Evolutionary conservation across 2,888 invertebrate genomes (phyloP).

Genomic region (Ernsta delagoae): DNA sequence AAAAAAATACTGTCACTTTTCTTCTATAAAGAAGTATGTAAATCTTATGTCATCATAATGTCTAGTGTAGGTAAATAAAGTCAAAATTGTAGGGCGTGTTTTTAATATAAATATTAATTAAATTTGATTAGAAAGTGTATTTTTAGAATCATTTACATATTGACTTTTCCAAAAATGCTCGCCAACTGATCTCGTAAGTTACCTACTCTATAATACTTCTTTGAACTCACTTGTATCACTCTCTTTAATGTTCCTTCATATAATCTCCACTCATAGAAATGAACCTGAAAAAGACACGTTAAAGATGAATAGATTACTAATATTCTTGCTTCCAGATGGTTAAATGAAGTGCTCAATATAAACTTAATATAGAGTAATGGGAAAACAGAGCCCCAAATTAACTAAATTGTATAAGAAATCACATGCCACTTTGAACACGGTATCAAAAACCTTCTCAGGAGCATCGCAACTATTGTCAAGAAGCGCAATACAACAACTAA

Average conservation of each 20-base stretch:
- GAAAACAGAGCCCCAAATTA: conserved; percentile 51
- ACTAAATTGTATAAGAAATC: conserved; percentile 66
- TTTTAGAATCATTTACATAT: too few species aligned
- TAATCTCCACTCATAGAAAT: too few species aligned
- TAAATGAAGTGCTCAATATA: conserved; percentile 38
- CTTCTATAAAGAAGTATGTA: too few species aligned
- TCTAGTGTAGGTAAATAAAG: too few species aligned
- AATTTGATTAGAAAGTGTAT: too few species aligned
- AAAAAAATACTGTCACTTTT: too few species aligned
- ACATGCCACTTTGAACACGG: conserved; percentile 51
- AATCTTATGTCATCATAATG: too few species aligned
- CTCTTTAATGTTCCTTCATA: too few species aligned
- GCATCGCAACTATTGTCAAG: conserved; percentile 53
- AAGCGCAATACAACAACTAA: conserved; percentile 53
- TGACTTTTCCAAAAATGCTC: too few species aligned
- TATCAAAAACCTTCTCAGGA: conserved; percentile 60
- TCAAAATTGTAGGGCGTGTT: conserved; percentile 19
- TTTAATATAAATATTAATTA: not conserved
- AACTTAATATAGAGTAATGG: conserved; percentile 51
- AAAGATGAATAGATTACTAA: conserved; percentile 68
- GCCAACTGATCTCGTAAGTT: too few species aligned
- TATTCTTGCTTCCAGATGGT: conserved; percentile 72
- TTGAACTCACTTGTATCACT: too few species aligned
- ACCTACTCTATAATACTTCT: too few species aligned
- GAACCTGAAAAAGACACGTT: not conserved